Evolutionary conservation across 2,888 invertebrate species (phyloP).

Genomic region (Parochlus steinenii): DNA sequence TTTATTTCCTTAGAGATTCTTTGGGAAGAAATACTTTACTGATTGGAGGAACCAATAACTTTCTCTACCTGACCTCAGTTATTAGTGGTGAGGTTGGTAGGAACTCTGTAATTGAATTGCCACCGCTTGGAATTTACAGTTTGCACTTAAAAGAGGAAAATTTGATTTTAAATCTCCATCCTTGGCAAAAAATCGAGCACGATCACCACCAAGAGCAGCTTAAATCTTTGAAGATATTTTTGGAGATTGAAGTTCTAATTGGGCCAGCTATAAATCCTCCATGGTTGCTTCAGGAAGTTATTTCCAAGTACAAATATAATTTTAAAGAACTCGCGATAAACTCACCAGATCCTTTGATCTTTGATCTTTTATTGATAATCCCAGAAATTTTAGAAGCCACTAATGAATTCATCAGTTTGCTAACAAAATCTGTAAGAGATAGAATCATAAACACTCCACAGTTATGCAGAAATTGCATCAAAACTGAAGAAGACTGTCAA

Average conservation of each 20-base stretch:
- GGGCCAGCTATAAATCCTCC: slow-evolving; percentile 14
- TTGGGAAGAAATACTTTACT: slow-evolving; percentile 76
- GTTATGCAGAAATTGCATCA: slow-evolving; percentile 40
- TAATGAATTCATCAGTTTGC: slow-evolving; percentile 31
- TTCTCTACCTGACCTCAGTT: slow-evolving; percentile 15
- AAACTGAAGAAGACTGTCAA: slow-evolving; percentile 24
- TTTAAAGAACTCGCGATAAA: slow-evolving; percentile 21
- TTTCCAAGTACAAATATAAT: not conserved
- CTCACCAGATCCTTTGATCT: slow-evolving; percentile 25
- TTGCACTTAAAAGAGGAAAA: slow-evolving; percentile 28
- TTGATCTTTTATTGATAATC: slow-evolving; percentile 29
- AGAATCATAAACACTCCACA: slow-evolving; percentile 43
- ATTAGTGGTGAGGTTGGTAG: slow-evolving; percentile 38
- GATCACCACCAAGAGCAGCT: slow-evolving; percentile 24
- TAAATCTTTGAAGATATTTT: slow-evolving; percentile 22
- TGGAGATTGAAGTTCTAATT: slow-evolving; percentile 21
- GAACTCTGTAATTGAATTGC: slow-evolving; percentile 39
- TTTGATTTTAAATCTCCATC: slow-evolving; percentile 29
- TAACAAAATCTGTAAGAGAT: slow-evolving; percentile 41
- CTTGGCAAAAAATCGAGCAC: slow-evolving; percentile 24
- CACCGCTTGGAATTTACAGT: slow-evolving; percentile 42
- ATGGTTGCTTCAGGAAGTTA: not conserved
- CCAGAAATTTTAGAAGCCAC: slow-evolving; percentile 29
- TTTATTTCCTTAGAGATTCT: slow-evolving; percentile 74
- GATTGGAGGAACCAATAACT: slow-evolving; percentile 32